Conservation (phyloP, 2,888 invertebrate genomes). For the Fabriciana adippe region DNA sequence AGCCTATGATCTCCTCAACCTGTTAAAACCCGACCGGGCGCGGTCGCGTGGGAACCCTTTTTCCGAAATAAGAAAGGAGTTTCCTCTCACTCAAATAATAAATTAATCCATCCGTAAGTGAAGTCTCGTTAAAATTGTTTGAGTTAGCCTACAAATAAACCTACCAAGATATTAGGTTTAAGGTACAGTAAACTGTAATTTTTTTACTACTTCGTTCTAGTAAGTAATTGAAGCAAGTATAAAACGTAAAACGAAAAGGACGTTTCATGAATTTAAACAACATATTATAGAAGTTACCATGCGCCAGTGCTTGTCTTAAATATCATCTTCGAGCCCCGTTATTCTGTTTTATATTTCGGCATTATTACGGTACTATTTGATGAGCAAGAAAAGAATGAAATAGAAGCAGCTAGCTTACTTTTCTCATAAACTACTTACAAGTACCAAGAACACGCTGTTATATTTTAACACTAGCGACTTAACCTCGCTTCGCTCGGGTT, state of each 20-base stretch:
- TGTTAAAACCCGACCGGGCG: too few relatives aligned
- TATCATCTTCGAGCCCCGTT: slow-evolving; percentile 33
- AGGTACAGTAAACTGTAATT: background rate
- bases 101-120: too few relatives aligned
- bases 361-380: slow-evolving; percentile 37
- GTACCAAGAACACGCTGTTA: slow-evolving; percentile 10
- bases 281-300: slow-evolving; percentile 15
- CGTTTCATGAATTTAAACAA: slow-evolving; percentile 15
- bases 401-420: slow-evolving; percentile 8
- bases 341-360: slow-evolving; percentile 33
- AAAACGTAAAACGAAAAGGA: slow-evolving; percentile 5
- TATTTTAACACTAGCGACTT: slow-evolving; percentile 3
- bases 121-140: too few relatives aligned
- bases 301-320: slow-evolving; percentile 28
- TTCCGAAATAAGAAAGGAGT: too few relatives aligned
- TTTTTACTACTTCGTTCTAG: background rate
- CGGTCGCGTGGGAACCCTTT: too few relatives aligned
- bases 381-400: slow-evolving; percentile 28
- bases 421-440: slow-evolving; percentile 2
- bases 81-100: too few relatives aligned
- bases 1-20: too few relatives aligned
- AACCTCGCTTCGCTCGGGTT: too few relatives aligned
- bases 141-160: too few relatives aligned
- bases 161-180: background rate
- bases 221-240: background rate